A percentile compares a stretch with the other conserved stretches of the same genome.
These are phyloP conservation scores for Luehdorfia chinensis DNA, from an alignment of 1,140 invertebrate genomes.

Conservation along the genomic window DNA sequence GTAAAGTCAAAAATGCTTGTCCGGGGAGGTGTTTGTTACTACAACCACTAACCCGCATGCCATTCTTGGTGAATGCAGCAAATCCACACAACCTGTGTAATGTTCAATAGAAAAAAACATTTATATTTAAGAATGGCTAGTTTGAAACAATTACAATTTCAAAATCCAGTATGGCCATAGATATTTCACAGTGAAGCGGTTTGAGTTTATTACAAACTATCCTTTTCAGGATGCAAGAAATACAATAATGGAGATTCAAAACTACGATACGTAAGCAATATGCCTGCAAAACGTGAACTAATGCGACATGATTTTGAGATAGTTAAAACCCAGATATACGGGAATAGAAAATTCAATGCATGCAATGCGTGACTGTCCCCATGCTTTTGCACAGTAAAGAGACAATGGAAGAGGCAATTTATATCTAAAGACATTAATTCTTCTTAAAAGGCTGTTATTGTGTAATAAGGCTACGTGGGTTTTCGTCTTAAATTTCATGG, in stretches of 20 bases:
- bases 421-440: slow-evolving; percentile 1
- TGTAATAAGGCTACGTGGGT: too few relatives aligned
- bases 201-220: slow-evolving; percentile 16
- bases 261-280: slow-evolving; percentile 31
- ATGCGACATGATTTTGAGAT: slow-evolving; percentile 23
- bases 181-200: slow-evolving; percentile 8
- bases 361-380: slow-evolving; percentile 8
- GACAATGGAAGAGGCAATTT: slow-evolving; percentile 4
- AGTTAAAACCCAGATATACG: slow-evolving; percentile 19
- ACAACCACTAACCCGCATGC: too few relatives aligned
- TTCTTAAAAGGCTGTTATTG: too few relatives aligned
- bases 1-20: too few relatives aligned
- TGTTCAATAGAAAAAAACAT: too few relatives aligned
- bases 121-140: slow-evolving; percentile 5
- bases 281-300: slow-evolving; percentile 30
- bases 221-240: slow-evolving; percentile 24
- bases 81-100: too few relatives aligned
- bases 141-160: slow-evolving; percentile 15
- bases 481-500: too few relatives aligned
- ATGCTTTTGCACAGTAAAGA: background rate
- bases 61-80: too few relatives aligned
- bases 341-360: slow-evolving; percentile 23
- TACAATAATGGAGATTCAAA: slow-evolving; percentile 26
- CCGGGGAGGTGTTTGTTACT: too few relatives aligned
- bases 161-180: slow-evolving; percentile 4